These are phyloP conservation scores for Synanthedon andrenaeformis DNA, from an alignment of 2,888 invertebrate genomes.

Conservation along the genomic window DNA sequence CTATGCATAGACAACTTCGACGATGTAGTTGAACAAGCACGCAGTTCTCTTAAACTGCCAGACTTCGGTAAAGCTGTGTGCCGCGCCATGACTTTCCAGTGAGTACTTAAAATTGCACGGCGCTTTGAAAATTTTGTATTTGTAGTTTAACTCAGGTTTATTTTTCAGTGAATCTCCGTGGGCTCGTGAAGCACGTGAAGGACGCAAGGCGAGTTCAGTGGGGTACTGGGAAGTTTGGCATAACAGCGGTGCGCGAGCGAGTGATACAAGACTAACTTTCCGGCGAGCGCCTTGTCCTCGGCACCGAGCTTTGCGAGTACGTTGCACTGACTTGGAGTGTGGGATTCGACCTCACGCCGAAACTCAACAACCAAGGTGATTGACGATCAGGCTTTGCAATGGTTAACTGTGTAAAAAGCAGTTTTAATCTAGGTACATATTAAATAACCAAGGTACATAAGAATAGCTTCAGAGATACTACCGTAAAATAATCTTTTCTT, in stretches of 20 bases:
- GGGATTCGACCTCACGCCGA: constrained; percentile 76
- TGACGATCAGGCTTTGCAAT: neutral
- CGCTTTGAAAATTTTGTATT: neutral
- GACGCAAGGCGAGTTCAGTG: constrained; percentile 35
- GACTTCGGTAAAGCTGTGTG: constrained; percentile 82
- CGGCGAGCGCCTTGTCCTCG: constrained; percentile 72
- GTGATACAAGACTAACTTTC: constrained; percentile 75
- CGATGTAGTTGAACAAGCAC: constrained; percentile 68
- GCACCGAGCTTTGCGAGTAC: constrained; percentile 75
- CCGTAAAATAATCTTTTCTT: too few species aligned
- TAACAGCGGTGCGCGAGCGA: constrained; percentile 57
- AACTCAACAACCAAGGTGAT: constrained; percentile 71
- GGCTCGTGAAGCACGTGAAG: constrained; percentile 55
- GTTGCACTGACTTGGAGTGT: constrained; percentile 77
- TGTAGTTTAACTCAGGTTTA: neutral
- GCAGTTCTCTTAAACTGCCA: constrained; percentile 73
- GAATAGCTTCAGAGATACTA: too few species aligned
- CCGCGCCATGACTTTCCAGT: constrained; percentile 82
- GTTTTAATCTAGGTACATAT: too few species aligned
- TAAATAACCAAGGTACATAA: too few species aligned
- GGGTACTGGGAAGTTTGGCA: constrained; percentile 74
- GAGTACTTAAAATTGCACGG: constrained; percentile 21
- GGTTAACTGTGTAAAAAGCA: too few species aligned
- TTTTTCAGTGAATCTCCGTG: constrained; percentile 43
- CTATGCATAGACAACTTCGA: constrained; percentile 78